phyloP scores from a whole-genome alignment of 2,888 invertebrate genomes.

The Pheosia gnoma region DNA sequence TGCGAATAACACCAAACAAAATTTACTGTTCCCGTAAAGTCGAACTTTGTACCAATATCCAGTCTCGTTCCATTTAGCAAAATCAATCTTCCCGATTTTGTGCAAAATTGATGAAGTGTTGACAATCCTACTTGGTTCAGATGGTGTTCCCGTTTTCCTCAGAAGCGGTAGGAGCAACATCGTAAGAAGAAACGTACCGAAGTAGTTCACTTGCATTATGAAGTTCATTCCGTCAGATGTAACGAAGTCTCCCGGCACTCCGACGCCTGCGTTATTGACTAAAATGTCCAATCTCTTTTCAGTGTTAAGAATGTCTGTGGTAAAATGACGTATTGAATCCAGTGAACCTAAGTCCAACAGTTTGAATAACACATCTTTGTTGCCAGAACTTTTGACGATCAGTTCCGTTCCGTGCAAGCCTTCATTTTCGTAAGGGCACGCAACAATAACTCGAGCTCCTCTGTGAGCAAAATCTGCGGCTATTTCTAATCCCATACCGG shows the following conservation, averaged over 20 bases:
- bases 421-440: constrained; percentile 71
- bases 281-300: constrained; percentile 91
- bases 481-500: constrained; percentile 72
- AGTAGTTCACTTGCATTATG: constrained; percentile 96
- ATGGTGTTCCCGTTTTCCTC: constrained; percentile 78
- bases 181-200: constrained; percentile 95
- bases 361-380: constrained; percentile 87
- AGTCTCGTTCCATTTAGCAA: constrained; percentile 87
- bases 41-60: constrained; percentile 73
- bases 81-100: constrained; percentile 86
- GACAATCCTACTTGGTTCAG: constrained; percentile 89
- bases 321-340: constrained; percentile 91
- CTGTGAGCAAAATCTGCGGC: constrained; percentile 69
- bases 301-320: constrained; percentile 87
- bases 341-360: constrained; percentile 90
- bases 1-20: constrained; percentile 89
- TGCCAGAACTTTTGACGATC: constrained; percentile 86
- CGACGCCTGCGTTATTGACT: constrained; percentile 95
- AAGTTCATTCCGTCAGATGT: constrained; percentile 93
- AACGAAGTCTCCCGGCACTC: constrained; percentile 82
- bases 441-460: constrained; percentile 71
- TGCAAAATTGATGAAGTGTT: constrained; percentile 91
- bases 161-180: constrained; percentile 92
- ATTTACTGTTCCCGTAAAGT: constrained; percentile 86
- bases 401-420: constrained; percentile 79